Base-by-base conservation (phyloP, 1,140 invertebrate species). In the Dryas iulia region DNA sequence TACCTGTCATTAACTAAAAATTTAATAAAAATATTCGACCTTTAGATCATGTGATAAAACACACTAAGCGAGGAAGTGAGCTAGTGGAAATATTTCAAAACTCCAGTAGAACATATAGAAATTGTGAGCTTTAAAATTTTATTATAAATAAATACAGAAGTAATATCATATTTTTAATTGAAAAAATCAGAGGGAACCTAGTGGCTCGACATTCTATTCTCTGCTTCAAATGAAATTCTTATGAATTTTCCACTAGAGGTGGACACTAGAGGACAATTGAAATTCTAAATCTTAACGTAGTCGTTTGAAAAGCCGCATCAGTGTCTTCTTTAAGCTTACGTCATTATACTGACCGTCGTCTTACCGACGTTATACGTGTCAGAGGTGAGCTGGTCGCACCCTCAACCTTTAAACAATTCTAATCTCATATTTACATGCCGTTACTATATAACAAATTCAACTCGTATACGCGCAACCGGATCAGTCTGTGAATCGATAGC, bases 321-420 rank as follows among this genome's bases (percentile, higher is more conserved):
- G 66, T 75, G 74, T 63, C 76, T 76, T 67, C 59, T 54, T 47
- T 18, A 59, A 72, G 12, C 39, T 87, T 79, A 84, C 82, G 80
- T 86, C 81, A 89, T 77, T 12, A 18, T 54, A 63, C 64, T 72
- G 78, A 75, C 75, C 59, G 61, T 56, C 68, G 74, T 77, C n/a
- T n/a, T n/a, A 74, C 77, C 59, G 61, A 56, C 57, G 61, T 54
- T 62, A 57, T 57, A 71, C 30, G 67, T 80, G 78, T 78, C 78
- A 82, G 68, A 86, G 79, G 78, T 86, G 77, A 79, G 77, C 76
- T 70, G 62, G 73, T 70, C 73, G 66, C 74, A 89, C 86, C 87
- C 82, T 88, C 86, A 87, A 89, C 84, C 86, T 89, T 89, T 87
- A 81, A 80, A 81, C 79, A 79, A 80, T 81, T 82, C 78, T 71